Base-by-base conservation (phyloP, 2,113 vertebrate genomes). In the Hemibagrus wyckioides region DNA sequence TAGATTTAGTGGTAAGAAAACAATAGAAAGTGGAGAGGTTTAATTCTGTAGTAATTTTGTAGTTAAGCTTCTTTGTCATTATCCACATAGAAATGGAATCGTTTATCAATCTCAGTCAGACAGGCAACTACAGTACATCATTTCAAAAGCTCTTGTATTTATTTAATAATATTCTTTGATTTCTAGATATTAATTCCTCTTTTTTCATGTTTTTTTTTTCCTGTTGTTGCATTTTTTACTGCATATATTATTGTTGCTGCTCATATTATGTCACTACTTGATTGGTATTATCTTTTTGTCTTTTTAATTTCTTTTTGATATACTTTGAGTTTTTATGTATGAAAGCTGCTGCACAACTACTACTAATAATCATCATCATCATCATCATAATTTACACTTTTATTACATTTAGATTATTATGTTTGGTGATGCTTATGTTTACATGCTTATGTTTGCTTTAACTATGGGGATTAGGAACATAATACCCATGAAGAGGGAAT, bases 31-130 rank as follows among this genome's bases (percentile, higher is more conserved):
- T 30, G n/a, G n/a, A 33, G 11, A 4, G 52, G 15, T 61, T 59
- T 39, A 30, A 36, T 77, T 83, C 77, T 54, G n/a, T 44, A 79
- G 44, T 80, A 39, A 83, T 86, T 33, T 48, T 13, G 30, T 36
- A 36, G 36, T 11, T 6, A 44, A 44, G 10, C 23, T 41, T 21
- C 44, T 57, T 56, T 23, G 30, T 36, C 33, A 54, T 54, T 50
- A 33, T 48, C 5, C 3, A 75, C 39, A 76, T 48, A n/a, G 48
- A 76, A 48, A 71, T 23, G 4, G 2, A 41, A 71, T 23, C 2
- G n/a, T 67, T 33, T 67, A 33, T 30, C 69, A 73, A 11, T 41
- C 69, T 25, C 4, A 21, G 41, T 23, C 17, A 71, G 30, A 69
- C 59, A 0, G 10, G 30, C 63, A 67, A 30, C 69, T 25, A 44